These are phyloP conservation scores for Crotophaga sulcirostris DNA, from an alignment of 2,113 vertebrate genomes.

Conservation along the genomic window DNA sequence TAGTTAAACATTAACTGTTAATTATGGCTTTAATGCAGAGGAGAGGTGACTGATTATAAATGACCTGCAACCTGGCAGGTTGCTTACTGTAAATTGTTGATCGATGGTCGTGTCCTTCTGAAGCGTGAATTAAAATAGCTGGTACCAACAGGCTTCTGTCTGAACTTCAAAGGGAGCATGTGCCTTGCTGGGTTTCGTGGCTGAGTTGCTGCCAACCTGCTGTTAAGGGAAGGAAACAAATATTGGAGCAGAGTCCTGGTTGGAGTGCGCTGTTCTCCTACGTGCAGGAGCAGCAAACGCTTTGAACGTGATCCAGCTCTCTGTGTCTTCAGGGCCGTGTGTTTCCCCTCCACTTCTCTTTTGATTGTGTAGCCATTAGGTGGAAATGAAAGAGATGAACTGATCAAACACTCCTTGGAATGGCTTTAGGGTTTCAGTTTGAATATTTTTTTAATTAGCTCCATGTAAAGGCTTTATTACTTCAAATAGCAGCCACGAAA, in stretches of 20 bases:
- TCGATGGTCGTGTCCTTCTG: background rate
- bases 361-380: constrained; percentile 14
- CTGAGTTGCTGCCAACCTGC: background rate
- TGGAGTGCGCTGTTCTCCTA: background rate
- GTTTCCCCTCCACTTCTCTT: background rate
- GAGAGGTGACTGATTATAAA: background rate
- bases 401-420: constrained; percentile 31
- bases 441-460: constrained; percentile 40
- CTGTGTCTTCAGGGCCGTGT: background rate
- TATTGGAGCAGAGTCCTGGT: background rate
- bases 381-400: constrained; percentile 41
- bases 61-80: background rate
- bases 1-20: constrained; percentile 11
- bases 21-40: background rate
- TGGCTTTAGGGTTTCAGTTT: constrained; percentile 35
- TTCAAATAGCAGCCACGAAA: background rate
- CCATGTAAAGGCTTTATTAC: background rate
- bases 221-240: background rate
- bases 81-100: background rate
- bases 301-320: background rate
- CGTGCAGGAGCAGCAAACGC: background rate
- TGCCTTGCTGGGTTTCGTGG: background rate
- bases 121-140: background rate
- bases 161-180: background rate
- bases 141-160: background rate